Conservation (phyloP, 2,797 vertebrate species). For the Sciurus vulgaris region DNA sequence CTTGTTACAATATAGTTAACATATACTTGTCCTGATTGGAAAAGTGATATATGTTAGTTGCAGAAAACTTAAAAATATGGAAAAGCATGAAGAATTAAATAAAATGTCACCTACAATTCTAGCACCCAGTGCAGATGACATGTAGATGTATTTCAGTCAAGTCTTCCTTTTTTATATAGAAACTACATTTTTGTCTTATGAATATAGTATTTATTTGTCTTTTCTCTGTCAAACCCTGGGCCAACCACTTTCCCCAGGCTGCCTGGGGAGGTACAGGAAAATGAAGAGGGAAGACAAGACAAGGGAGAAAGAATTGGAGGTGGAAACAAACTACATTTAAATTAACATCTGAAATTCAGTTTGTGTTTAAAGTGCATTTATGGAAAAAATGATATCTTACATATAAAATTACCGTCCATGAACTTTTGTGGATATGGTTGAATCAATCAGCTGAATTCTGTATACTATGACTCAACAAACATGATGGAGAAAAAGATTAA, state of each 20-base stretch:
- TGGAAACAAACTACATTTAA: not conserved
- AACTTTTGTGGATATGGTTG: not conserved
- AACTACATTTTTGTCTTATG: no score
- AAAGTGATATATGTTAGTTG: not conserved
- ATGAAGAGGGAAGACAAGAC: no score
- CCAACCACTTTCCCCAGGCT: no score
- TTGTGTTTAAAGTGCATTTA: not conserved
- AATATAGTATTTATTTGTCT: no score
- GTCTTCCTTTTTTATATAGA: not conserved
- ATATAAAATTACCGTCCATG: not conserved
- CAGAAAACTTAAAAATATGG: not conserved
- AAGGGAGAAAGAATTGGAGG: no score
- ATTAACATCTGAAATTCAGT: not conserved
- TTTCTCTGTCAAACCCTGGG: no score
- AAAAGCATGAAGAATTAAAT: not conserved
- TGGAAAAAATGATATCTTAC: not conserved
- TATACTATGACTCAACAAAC: not conserved
- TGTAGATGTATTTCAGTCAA: not conserved
- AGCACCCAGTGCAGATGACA: not conserved
- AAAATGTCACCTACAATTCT: not conserved
- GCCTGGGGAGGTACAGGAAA: no score
- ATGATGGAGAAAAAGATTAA: not conserved
- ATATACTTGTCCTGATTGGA: not conserved
- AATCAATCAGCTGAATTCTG: not conserved
- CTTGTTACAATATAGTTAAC: not conserved